Base-by-base conservation (phyloP, 2,888 invertebrate species). In the Cephus nigrinus region DNA sequence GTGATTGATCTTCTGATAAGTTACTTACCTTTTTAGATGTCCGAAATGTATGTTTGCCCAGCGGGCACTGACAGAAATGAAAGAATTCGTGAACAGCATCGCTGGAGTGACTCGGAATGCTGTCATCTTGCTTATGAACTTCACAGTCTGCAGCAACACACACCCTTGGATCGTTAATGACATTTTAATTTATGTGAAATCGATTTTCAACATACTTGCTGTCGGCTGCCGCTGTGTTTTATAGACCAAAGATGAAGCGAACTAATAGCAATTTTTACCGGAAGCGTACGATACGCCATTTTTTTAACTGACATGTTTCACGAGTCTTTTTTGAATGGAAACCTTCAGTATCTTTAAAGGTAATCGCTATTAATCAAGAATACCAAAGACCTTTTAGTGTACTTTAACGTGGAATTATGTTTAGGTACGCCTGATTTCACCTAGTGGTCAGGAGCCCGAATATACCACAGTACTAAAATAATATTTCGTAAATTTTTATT, bases 51-150 rank as follows among this genome's bases (percentile, higher is more conserved):
- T 12, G 80, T 81, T 1, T 82, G 81, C 0, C 73, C 73, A 31
- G 68, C 79, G 4, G 80, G 76, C 0, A 9, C 23, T 55, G 68
- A 75, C 31, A 83, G 81, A 30, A 32, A 68, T 15, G 85, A 87
- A 12, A 85, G 75, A 35, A 82, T 87, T 32, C 83, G 82, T 5
- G 88, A 88, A 3, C 88, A 89, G 30, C 88, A 91, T 79, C 88
- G 88, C 69, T 91, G 91, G 91, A 90, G 90, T 78, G 90, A 91
- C 73, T 90, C 90, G 12, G 91, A 91, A 78, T 90, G 88, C 79
- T 91, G 90, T 80, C 89, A 90, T 36, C 84, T 91, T 32, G 86
- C 90, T 11, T 90, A 90, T 76, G 91, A 91, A 79, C 80, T 91
- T 73, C 90, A 90, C 68, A 88, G 86, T 82, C 82, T 91, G n/a